Conservation (phyloP, 2,888 invertebrate species). For the Lasioglossum pauxillum region DNA sequence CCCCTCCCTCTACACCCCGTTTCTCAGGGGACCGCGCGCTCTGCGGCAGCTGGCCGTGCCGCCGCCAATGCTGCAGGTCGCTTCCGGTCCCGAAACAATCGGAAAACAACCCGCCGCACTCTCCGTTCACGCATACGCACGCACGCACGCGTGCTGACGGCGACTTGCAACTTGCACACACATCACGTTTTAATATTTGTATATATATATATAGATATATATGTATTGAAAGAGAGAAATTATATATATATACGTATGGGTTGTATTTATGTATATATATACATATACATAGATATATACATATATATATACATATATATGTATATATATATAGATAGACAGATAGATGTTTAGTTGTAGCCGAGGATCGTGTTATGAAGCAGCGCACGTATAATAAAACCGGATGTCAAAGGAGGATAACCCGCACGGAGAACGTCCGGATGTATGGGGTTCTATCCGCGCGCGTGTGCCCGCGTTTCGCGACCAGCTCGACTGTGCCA, state of each 20-base stretch:
- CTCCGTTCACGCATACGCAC: slow-evolving; percentile 29
- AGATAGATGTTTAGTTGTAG: neutral
- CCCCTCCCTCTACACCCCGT: neutral
- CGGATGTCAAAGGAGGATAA: slow-evolving; percentile 14
- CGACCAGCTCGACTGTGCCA: slow-evolving; percentile 72
- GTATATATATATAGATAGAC: slow-evolving; percentile 10
- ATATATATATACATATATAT: neutral
- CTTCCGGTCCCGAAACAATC: slow-evolving; percentile 59
- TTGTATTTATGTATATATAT: slow-evolving; percentile 24
- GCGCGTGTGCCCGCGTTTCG: slow-evolving; percentile 66
- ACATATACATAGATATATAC: slow-evolving; percentile 10
- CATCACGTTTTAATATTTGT: neutral
- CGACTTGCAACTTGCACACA: slow-evolving; percentile 3
- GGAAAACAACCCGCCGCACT: slow-evolving; percentile 65
- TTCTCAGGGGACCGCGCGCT: slow-evolving; percentile 26
- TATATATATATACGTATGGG: neutral
- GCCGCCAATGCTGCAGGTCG: slow-evolving; percentile 64
- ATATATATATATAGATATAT: neutral
- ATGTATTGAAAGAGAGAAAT: neutral
- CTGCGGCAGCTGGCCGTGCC: slow-evolving; percentile 69
- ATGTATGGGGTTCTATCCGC: slow-evolving; percentile 55
- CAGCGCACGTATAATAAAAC: slow-evolving; percentile 15
- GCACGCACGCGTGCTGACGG: slow-evolving; percentile 10
- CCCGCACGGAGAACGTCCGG: slow-evolving; percentile 5
- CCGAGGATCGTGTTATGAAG: neutral